Base-by-base conservation (phyloP, 2,797 vertebrate species). In the Xiphophorus birchmanni region DNA sequence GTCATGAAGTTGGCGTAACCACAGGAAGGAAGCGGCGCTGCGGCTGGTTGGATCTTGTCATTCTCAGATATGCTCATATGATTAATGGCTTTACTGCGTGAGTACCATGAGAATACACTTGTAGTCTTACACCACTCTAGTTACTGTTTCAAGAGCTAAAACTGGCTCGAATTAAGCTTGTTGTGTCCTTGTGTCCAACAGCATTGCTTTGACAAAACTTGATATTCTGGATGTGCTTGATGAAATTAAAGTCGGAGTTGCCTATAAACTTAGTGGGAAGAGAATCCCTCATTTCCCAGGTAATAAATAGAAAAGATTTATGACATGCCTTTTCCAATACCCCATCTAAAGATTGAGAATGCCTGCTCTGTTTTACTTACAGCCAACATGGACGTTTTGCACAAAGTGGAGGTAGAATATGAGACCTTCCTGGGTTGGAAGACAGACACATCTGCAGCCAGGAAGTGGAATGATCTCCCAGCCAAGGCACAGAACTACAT, bases 1-100 rank as follows among this genome's bases (percentile, higher is more conserved):
- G 98, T 91, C 97, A 98, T 0, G 99, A 99, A 74, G 98, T 98
- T 90, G 99, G 99, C 3, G 99, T 99, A 74, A 99, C 98, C 86
- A 99, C 99, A 0, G 98, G 99, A 91, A 96, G 99, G 91, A 99
- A 99, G 93, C 94, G 99, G 3, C 97, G 99, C 86, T 99, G 99
- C 9, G 99, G 99, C 87, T 99, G 99, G 99, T 93, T 99, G 93
- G 98, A 99, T 94, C 96, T 99, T 82, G 95, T 99, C 91, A 99
- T 97, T 79, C 95, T 99, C 84, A 96, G 96, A 97, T 99, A 99
- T 0, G 98, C 97, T 48, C 97, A 99, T 90, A 99, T 99, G 99
- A 97, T 99, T 89, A 99, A 99, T 48, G 98, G 99, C 83, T 99
- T 99, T 91, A 99, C 98, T 2, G 98, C 97, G 99, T 99, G 95